Conservation (phyloP, 2,888 invertebrate species). For the Anthrax anthrax region DNA sequence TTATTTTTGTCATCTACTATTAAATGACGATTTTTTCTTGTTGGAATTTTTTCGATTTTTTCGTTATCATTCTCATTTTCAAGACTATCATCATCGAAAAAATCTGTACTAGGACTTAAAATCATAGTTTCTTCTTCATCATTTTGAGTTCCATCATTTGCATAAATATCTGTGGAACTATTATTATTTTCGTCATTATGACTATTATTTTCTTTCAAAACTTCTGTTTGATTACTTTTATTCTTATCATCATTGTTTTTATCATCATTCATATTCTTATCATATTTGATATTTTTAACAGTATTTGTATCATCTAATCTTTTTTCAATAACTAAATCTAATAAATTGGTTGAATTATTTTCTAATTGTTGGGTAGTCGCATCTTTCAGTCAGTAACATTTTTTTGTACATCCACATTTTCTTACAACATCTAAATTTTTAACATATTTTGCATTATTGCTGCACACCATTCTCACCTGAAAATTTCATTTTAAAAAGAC, state of each 20-base stretch:
- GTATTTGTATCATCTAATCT: constrained; percentile 1
- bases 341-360: constrained; percentile 2
- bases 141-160: not conserved
- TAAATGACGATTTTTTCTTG: not conserved
- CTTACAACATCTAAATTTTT: constrained; percentile 93
- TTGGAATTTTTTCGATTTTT: not conserved
- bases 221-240: too few relatives aligned
- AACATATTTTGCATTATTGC: constrained; percentile 83
- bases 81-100: constrained; percentile 19
- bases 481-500: not conserved
- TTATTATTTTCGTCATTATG: too few relatives aligned
- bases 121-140: constrained; percentile 17
- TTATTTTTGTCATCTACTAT: constrained; percentile 14
- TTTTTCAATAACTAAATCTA: not conserved
- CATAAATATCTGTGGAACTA: constrained; percentile 3
- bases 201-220: too few relatives aligned
- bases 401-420: constrained; percentile 90
- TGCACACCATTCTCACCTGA: constrained; percentile 79
- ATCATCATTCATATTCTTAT: not conserved
- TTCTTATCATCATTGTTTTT: not conserved
- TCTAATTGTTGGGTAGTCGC: constrained; percentile 39
- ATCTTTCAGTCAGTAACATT: constrained; percentile 63
- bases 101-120: constrained; percentile 20
- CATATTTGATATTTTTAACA: not conserved
- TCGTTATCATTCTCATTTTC: constrained; percentile 8